These are phyloP conservation scores for Ormyrus nitidulus DNA, from an alignment of 2,888 invertebrate genomes.

Conservation along the genomic window DNA sequence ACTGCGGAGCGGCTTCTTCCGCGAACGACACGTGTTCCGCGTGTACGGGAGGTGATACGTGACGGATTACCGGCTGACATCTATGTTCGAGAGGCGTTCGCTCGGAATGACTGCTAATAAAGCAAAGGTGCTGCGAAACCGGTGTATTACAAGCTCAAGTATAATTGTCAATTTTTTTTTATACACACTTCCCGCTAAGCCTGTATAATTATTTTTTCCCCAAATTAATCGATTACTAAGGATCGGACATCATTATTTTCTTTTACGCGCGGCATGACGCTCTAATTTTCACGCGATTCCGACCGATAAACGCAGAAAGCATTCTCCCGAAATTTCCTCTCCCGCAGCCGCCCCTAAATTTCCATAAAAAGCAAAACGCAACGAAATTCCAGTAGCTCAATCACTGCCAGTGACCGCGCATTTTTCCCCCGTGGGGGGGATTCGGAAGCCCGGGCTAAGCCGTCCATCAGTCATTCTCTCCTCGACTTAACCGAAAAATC, in stretches of 20 bases:
- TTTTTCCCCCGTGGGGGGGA: not conserved
- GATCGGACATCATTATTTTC: too few species aligned
- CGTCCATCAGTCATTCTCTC: conserved; percentile 15
- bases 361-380: conserved; percentile 10
- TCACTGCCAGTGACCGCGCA: conserved; percentile 37
- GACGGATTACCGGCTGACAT: too few species aligned
- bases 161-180: too few species aligned
- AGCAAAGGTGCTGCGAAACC: too few species aligned
- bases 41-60: not conserved
- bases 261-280: too few species aligned
- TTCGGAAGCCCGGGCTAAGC: not conserved
- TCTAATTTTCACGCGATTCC: too few species aligned
- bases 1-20: not conserved
- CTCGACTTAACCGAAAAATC: conserved; percentile 11
- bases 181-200: too few species aligned
- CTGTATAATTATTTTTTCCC: too few species aligned
- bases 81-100: not conserved
- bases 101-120: too few species aligned
- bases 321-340: not conserved
- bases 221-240: too few species aligned
- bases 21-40: conserved; percentile 8
- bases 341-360: not conserved
- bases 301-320: too few species aligned
- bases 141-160: too few species aligned
- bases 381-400: conserved; percentile 38